Conservation (phyloP, 2,113 vertebrate genomes). For the Pedionomus torquatus region DNA sequence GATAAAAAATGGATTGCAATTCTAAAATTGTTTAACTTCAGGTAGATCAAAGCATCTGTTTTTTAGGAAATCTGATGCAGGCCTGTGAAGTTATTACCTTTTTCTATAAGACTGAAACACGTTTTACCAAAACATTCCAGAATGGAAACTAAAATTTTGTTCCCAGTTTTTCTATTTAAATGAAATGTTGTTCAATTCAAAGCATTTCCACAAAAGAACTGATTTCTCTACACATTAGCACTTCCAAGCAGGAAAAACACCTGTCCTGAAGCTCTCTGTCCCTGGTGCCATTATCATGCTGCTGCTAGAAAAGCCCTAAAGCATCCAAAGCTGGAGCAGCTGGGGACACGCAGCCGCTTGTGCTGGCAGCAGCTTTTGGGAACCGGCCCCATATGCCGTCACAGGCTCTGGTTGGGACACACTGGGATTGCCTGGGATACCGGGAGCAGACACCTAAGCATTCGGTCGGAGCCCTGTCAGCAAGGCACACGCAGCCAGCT, state of each 20-base stretch:
- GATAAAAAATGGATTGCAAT: neutral
- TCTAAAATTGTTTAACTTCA: neutral
- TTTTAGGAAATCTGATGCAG: neutral
- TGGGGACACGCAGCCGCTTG: fast-evolving
- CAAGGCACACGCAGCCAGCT: neutral
- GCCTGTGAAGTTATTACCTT: neutral
- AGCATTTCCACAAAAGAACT: neutral
- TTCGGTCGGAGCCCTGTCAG: neutral
- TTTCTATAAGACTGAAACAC: neutral
- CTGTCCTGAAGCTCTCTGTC: neutral
- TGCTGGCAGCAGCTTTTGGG: neutral
- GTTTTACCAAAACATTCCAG: neutral
- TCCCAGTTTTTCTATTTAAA: neutral
- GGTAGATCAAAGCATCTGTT: neutral
- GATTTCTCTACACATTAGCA: neutral
- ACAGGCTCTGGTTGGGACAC: fast-evolving
- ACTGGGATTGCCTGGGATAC: neutral
- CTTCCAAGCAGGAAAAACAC: neutral
- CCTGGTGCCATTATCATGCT: neutral
- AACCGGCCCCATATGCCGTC: fast-evolving
- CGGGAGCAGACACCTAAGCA: neutral
- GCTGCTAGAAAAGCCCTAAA: neutral
- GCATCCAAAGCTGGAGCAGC: neutral
- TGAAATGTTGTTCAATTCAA: neutral
- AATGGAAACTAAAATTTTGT: neutral